Evolutionary conservation across 2,797 vertebrate genomes (phyloP).

Genomic region (Artibeus lituratus): DNA sequence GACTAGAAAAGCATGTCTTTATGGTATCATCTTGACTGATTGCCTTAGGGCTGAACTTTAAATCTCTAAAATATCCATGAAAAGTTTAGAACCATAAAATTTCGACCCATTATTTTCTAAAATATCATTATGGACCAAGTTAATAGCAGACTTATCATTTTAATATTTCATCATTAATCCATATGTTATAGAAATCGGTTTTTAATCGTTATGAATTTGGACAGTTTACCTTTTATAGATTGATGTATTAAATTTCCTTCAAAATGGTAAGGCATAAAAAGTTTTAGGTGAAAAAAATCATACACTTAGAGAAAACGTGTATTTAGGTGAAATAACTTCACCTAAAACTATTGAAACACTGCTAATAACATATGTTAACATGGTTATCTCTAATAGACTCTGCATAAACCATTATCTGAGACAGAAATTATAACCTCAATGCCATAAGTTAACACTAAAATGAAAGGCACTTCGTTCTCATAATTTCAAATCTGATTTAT

Average conservation of each 20-base stretch:
- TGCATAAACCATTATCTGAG: neutral
- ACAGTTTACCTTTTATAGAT: constrained; percentile 10
- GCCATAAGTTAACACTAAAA: neutral
- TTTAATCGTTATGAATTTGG: constrained; percentile 31
- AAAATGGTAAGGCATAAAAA: neutral
- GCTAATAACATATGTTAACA: neutral
- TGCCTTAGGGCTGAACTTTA: neutral
- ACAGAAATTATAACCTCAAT: neutral
- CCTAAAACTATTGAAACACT: neutral
- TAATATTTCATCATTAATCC: neutral
- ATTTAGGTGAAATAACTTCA: neutral
- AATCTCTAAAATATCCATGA: neutral
- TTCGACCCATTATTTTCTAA: neutral
- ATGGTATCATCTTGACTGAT: neutral
- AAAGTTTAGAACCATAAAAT: constrained; percentile 6
- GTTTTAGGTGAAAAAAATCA: neutral
- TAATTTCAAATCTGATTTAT: neutral
- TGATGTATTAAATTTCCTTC: constrained; percentile 37
- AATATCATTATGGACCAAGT: neutral
- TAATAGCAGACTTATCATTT: neutral
- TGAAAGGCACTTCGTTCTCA: neutral
- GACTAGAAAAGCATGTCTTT: neutral
- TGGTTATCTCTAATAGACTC: neutral
- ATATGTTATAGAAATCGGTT: neutral
- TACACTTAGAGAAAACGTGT: neutral